A percentile compares a stretch with the other conserved stretches of the same genome.
phyloP scores from a whole-genome alignment of 64 coral and sea anemone genomes.

The Dendronephthya gigantea region DNA sequence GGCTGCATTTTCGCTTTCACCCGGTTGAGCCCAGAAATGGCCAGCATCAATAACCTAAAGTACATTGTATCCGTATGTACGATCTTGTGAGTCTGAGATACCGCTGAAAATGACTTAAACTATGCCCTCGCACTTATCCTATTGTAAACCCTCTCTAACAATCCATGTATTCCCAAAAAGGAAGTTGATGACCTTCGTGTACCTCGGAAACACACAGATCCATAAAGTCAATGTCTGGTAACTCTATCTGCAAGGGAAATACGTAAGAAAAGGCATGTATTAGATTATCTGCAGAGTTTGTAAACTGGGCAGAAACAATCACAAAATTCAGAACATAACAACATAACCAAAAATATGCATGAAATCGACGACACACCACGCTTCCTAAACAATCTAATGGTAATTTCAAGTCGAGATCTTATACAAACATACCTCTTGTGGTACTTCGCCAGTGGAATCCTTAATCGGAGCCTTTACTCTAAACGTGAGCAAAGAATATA shows the following conservation, averaged over 20 bases:
- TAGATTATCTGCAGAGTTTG: background rate
- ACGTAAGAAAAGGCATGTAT: background rate
- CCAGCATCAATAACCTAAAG: conserved; percentile 83
- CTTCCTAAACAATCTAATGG: background rate
- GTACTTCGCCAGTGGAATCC: background rate
- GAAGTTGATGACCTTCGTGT: background rate
- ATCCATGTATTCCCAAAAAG: no score
- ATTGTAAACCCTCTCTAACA: no score
- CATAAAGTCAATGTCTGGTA: conserved; percentile 41
- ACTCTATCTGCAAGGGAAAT: conserved; percentile 24
- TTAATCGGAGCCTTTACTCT: background rate
- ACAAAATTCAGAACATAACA: no score
- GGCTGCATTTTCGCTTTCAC: conserved; percentile 51
- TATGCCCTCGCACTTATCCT: no score
- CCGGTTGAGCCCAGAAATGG: conserved; percentile 79
- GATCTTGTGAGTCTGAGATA: no score
- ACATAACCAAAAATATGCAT: no score
- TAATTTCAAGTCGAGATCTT: conserved; percentile 23
- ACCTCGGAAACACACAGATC: conserved; percentile 40
- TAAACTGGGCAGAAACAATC: no score
- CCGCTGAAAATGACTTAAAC: no score
- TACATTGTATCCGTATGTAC: no score
- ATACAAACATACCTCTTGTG: background rate
- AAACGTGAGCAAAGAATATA: background rate
- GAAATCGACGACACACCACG: background rate